These are phyloP conservation scores for Scaptomyza flava DNA, from an alignment of 2,888 invertebrate genomes.

Conservation along the genomic window DNA sequence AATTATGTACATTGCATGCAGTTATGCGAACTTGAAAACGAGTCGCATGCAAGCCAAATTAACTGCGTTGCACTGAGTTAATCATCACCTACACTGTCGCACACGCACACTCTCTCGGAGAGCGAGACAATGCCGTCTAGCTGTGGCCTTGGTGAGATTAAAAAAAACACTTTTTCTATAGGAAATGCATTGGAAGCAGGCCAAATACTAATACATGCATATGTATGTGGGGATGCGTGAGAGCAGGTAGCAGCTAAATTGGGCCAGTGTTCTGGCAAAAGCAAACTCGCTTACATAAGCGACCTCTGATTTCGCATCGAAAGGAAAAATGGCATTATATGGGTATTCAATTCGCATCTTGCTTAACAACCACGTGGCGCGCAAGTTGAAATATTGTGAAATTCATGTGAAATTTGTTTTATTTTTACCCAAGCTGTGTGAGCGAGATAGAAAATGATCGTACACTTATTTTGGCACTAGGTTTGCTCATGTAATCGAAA, in stretches of 20 bases:
- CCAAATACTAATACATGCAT: conserved; percentile 41
- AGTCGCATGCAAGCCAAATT: conserved; percentile 24
- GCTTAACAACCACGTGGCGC: conserved; percentile 73
- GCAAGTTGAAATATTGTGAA: conserved; percentile 44
- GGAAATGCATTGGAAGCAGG: conserved; percentile 69
- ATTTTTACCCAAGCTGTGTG: conserved; percentile 10
- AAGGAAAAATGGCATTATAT: conserved; percentile 14
- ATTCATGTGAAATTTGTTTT: conserved; percentile 11
- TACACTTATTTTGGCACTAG: conserved; percentile 2
- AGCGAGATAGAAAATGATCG: conserved; percentile 35
- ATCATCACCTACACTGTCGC: conserved; percentile 37
- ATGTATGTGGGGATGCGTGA: conserved; percentile 14
- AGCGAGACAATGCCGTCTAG: conserved; percentile 55
- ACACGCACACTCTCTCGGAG: background rate
- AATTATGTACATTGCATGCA: conserved; percentile 67
- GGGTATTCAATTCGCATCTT: conserved; percentile 29
- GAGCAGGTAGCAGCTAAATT: conserved; percentile 35
- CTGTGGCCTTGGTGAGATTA: conserved; percentile 60
- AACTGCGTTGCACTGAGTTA: conserved; percentile 35
- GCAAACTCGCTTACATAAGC: conserved; percentile 60
- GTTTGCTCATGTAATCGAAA: conserved; percentile 68
- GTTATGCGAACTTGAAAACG: conserved; percentile 62
- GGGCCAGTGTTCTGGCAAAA: conserved; percentile 43
- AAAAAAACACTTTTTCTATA: conserved; percentile 50
- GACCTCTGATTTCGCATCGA: conserved; percentile 20